Base-by-base conservation (phyloP, 2,888 invertebrate genomes). In the Pandemis cinnamomeana region DNA sequence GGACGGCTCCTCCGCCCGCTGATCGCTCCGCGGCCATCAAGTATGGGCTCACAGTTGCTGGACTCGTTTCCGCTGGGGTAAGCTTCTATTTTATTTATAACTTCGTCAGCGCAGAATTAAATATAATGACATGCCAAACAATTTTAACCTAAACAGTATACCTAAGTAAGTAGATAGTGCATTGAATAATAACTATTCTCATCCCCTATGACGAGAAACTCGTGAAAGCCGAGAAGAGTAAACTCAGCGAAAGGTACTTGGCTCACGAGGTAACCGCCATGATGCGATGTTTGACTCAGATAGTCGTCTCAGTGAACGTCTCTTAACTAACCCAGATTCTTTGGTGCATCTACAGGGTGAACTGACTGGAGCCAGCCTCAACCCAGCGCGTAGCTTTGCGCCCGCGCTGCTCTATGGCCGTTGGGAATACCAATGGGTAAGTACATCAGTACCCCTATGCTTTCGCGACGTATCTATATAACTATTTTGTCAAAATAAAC, bases 331-430 rank as follows among this genome's bases (percentile, higher is more conserved):
- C 4, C 51, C 51, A 13, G 13, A 51, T n/a, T 5, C 4, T 51
- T 20, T 27, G 11, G 7, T 48, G 55, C 20, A 36, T 6, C 7
- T n/a, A 5, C 89, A 92, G 92, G 96, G 96, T 7, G 95, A 95
- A 11, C 95, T 95, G 81, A 96, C 97, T 1, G 96, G 96, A 7
- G 96, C 95, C 80, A 96, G 96, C 82, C 93, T 97, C 91, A 97
- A 97, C 87, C 97, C 97, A 0, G 96, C 96, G 53, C 94, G 97
- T 75, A 95, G 95, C 77, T 95, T 97, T 74, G 97, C 95, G 3
- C 97, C 97, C 0, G 97, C 97, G 5, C 83, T 97, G 20, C 94
- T 96, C 88, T 96, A 96, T 79, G 90, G 90, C 8, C 87, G 92
- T 75, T 97, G 96, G 95, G 11, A 73, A 7, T 60, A 86, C 70